These are phyloP conservation scores for Cyclophora punctaria DNA, from an alignment of 2,888 invertebrate species.

Conservation along the genomic window DNA sequence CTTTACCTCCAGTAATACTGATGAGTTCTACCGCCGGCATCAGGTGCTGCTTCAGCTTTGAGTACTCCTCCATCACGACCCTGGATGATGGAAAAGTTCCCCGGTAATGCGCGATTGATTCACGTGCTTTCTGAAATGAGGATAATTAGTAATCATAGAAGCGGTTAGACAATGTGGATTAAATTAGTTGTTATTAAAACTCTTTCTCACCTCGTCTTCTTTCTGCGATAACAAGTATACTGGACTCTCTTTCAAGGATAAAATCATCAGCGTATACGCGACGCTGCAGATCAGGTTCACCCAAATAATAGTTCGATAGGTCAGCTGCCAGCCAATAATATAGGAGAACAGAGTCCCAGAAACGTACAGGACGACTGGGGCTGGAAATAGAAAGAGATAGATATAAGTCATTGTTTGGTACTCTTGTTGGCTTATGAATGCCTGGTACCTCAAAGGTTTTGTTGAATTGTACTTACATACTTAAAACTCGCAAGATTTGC, in stretches of 20 bases:
- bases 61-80: conserved; percentile 48
- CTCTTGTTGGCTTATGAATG: too few species aligned
- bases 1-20: conserved; percentile 38
- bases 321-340: conserved; percentile 47
- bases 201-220: conserved; percentile 45
- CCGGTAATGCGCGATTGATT: conserved; percentile 50
- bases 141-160: too few species aligned
- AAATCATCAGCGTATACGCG: conserved; percentile 28
- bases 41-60: conserved; percentile 47
- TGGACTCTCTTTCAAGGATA: conserved; percentile 52
- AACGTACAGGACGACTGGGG: conserved; percentile 22
- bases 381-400: conserved; percentile 15
- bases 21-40: conserved; percentile 50
- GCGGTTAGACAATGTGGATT: too few species aligned
- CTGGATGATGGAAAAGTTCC: conserved; percentile 43
- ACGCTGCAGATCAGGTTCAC: conserved; percentile 38
- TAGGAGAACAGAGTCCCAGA: conserved; percentile 45
- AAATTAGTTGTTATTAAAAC: background rate
- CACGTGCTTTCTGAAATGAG: conserved; percentile 42
- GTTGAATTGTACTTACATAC: conserved; percentile 14
- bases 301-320: conserved; percentile 46
- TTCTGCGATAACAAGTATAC: conserved; percentile 48
- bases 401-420: too few species aligned
- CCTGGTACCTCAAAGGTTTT: background rate
- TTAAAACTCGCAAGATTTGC: too few species aligned